A percentile compares a stretch with the other conserved stretches of the same genome.
Evolutionary conservation across 2,113 vertebrate genomes (phyloP).

Genomic region (Chiloscyllium plagiosum): DNA sequence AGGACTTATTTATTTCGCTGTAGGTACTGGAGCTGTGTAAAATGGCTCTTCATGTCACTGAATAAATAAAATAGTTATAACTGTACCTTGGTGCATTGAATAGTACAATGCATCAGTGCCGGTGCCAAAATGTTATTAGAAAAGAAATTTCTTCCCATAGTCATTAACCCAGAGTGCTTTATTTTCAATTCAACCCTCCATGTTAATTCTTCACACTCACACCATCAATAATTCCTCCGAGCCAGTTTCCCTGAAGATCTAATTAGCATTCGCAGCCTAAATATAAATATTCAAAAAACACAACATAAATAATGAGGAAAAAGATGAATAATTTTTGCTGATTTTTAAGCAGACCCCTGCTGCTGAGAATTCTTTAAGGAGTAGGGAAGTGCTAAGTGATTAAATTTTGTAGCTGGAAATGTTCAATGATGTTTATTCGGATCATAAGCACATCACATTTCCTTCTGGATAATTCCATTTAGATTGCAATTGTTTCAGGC

Average conservation of each 20-base stretch:
- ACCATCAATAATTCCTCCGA: constrained; percentile 17
- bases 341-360: constrained; percentile 4
- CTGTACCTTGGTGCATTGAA: constrained; percentile 22
- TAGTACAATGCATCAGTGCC: neutral
- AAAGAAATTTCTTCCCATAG: constrained; percentile 7
- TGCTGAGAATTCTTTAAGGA: constrained; percentile 14
- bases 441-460: neutral
- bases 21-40: neutral
- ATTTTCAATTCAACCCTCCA: constrained; percentile 10
- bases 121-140: constrained; percentile 24
- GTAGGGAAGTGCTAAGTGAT: neutral
- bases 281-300: constrained; percentile 26
- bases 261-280: constrained; percentile 11
- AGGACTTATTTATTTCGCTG: neutral
- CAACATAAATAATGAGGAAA: constrained; percentile 26
- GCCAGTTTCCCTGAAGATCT: constrained; percentile 13
- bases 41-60: neutral
- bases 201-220: neutral
- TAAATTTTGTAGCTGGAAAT: neutral
- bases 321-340: neutral
- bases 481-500: neutral
- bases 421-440: neutral
- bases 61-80: constrained; percentile 23
- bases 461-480: constrained; percentile 4
- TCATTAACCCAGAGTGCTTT: neutral